phyloP scores from a whole-genome alignment of 1,140 invertebrate genomes.

The Anoplophora glabripennis region DNA sequence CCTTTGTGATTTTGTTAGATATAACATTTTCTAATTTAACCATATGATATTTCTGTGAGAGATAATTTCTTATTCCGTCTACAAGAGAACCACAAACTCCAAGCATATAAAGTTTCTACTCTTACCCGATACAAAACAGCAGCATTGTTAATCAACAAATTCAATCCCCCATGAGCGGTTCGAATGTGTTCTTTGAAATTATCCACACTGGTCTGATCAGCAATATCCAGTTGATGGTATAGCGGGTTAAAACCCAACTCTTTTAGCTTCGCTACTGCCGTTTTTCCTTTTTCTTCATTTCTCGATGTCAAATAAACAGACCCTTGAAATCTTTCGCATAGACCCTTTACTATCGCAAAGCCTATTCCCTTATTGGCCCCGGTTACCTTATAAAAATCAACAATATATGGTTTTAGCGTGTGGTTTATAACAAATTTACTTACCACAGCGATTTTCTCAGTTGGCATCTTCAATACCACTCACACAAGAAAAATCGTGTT shows the following conservation, averaged over 20 bases:
- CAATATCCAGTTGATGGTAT: slow-evolving; percentile 63
- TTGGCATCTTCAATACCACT: too few species aligned
- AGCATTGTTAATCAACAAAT: slow-evolving; percentile 65
- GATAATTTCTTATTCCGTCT: background rate
- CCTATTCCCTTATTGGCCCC: slow-evolving; percentile 73
- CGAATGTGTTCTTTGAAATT: slow-evolving; percentile 50
- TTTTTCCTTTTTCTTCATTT: slow-evolving; percentile 52
- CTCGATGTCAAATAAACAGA: slow-evolving; percentile 57
- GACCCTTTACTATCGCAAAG: slow-evolving; percentile 61
- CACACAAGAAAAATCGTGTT: too few species aligned
- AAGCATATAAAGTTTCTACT: background rate
- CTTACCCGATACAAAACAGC: slow-evolving; percentile 69
- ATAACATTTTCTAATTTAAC: background rate
- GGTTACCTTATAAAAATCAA: slow-evolving; percentile 52
- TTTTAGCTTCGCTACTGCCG: slow-evolving; percentile 54
- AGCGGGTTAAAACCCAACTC: slow-evolving; percentile 52
- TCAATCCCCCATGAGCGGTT: slow-evolving; percentile 14
- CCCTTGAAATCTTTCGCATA: slow-evolving; percentile 58
- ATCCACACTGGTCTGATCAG: slow-evolving; percentile 52
- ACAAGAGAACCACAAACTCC: too few species aligned
- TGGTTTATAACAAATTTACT: too few species aligned
- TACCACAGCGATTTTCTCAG: too few species aligned
- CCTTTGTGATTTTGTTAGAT: background rate
- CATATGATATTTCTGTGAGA: background rate
- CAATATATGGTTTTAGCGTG: too few species aligned